Base-by-base conservation (phyloP, 2,888 invertebrate species). In the Timandra comae region DNA sequence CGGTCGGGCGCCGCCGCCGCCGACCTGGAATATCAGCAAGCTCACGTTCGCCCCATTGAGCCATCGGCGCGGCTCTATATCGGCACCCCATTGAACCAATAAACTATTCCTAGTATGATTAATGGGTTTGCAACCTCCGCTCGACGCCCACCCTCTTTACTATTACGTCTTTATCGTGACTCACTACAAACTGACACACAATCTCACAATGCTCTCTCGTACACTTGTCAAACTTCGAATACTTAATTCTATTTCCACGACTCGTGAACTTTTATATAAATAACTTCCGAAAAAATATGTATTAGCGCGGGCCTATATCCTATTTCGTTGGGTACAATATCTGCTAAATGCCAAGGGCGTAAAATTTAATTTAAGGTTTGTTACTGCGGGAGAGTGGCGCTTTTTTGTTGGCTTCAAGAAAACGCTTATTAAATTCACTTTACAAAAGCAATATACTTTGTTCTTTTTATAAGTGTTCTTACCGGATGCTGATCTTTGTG, bases 41-140 rank as follows among this genome's bases (percentile, higher is more conserved):
- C 41, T 50, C 45, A 36, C 45, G 43, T 45, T 49, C 57, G 49
- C 43, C 41, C 56, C 57, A 61, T 69, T 68, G 56, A 64, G 52
- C 49, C 45, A 58, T 58, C 50, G 58, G 47, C 55, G 50, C 38
- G 52, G 44, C 53, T 43, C 53, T 61, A 60, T 63, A 68, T 69
- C 63, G 65, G 57, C 56, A 49, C 64, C 62, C 73, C 69, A 75
- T 76, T 75, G 65, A 71, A 71, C 72, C 71, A 70, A 78, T 80
- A 78, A 79, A 78, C 62, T 61, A 63, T 53, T 63, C 56, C 62
- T 65, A 69, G 61, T 68, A 78, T 82, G 80, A 82, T 80, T 74
- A 79, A 81, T 80, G 71, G 56, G 41, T 46, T 52, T 53, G 54
- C 64, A 64, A 64, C 64, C 65, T 67, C 61, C 63, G 51, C 50